phyloP scores from a whole-genome alignment of 2,888 invertebrate species.

The Hoplodrina ambigua region DNA sequence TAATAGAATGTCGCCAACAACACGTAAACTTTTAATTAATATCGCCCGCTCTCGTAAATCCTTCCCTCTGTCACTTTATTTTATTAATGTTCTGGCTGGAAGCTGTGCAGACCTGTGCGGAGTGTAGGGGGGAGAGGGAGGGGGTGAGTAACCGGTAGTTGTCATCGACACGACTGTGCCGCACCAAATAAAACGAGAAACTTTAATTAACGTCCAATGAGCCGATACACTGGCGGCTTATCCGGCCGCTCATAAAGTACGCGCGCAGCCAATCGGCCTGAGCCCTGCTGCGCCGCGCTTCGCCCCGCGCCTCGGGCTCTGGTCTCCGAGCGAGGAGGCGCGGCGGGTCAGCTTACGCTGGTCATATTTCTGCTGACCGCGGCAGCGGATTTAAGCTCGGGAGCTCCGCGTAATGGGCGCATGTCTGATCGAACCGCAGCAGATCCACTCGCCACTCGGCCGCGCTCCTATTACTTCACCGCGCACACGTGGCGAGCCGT shows the following conservation, averaged over 20 bases:
- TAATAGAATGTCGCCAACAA: constrained; percentile 33
- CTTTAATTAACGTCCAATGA: constrained; percentile 65
- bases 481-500: no score
- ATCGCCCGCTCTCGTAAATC: constrained; percentile 48
- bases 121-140: not conserved
- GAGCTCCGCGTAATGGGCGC: constrained; percentile 35
- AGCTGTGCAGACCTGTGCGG: constrained; percentile 11
- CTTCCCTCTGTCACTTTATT: constrained; percentile 47
- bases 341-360: constrained; percentile 9
- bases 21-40: constrained; percentile 52
- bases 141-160: constrained; percentile 33
- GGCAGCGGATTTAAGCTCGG: constrained; percentile 31
- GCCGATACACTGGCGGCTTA: constrained; percentile 51
- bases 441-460: constrained; percentile 12
- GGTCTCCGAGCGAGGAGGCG: not conserved
- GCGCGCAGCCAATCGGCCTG: constrained; percentile 17
- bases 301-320: not conserved
- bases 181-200: constrained; percentile 58
- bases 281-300: not conserved
- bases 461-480: constrained; percentile 9
- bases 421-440: constrained; percentile 31
- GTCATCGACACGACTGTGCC: constrained; percentile 54
- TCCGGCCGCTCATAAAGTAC: constrained; percentile 41
- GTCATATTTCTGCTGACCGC: constrained; percentile 54
- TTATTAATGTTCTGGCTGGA: constrained; percentile 40